Evolutionary conservation across 2,888 invertebrate genomes (phyloP).

Genomic region (Operophtera brumata): DNA sequence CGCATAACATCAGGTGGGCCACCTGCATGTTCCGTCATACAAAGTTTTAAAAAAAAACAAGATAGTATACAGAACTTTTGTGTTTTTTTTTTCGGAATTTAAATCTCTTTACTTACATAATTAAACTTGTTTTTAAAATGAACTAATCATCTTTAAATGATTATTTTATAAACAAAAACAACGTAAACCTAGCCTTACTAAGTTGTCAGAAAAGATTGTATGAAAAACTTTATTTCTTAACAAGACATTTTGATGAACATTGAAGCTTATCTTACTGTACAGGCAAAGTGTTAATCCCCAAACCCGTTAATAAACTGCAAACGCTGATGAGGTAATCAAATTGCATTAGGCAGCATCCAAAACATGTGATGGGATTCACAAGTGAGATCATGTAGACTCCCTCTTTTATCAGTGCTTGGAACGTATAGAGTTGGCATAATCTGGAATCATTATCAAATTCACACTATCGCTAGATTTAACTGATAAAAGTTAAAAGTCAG

Average conservation of each 20-base stretch:
- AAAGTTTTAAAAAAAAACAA: too few relatives aligned
- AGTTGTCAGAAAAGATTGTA: neutral
- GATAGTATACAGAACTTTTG: too few relatives aligned
- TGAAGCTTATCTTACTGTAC: neutral
- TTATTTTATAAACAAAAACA: too few relatives aligned
- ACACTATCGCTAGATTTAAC: neutral
- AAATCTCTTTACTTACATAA: too few relatives aligned
- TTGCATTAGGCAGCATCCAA: slow-evolving; percentile 62
- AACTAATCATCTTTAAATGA: too few relatives aligned
- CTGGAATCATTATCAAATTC: neutral
- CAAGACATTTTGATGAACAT: neutral
- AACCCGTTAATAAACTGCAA: slow-evolving; percentile 39
- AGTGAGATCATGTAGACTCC: slow-evolving; percentile 37
- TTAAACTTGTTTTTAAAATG: too few relatives aligned
- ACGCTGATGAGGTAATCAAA: slow-evolving; percentile 60
- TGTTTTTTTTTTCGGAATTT: too few relatives aligned
- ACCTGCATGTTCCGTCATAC: too few relatives aligned
- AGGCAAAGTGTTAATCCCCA: slow-evolving; percentile 6
- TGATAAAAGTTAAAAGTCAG: too few relatives aligned
- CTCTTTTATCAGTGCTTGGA: slow-evolving; percentile 25
- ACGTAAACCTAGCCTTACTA: too few relatives aligned
- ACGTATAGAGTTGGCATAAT: slow-evolving; percentile 34
- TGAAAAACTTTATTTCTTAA: neutral
- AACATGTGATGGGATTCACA: slow-evolving; percentile 55
- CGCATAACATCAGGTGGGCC: too few relatives aligned